Evolutionary conservation across 2,797 vertebrate species (phyloP).

Genomic region (Gobio occitaniae): DNA sequence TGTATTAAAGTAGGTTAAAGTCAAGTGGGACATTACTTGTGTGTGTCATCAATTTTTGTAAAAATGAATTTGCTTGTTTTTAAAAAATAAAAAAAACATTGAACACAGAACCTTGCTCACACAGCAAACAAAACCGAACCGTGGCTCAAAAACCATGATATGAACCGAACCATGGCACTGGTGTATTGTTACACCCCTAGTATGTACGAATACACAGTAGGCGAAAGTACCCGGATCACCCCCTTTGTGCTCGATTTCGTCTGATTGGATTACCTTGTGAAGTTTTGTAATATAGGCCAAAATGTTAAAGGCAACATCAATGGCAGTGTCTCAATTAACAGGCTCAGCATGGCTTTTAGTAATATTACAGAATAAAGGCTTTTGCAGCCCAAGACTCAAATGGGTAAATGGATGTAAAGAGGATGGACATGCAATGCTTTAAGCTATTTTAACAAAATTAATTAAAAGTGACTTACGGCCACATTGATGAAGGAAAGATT

Average conservation of each 20-base stretch:
- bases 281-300: not conserved
- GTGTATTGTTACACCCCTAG: too few relatives aligned
- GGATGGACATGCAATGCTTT: conserved; percentile 10
- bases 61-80: too few relatives aligned
- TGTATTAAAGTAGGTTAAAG: too few relatives aligned
- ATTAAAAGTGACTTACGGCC: not conserved
- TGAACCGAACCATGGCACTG: too few relatives aligned
- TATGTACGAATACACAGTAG: too few relatives aligned
- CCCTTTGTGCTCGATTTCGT: not conserved
- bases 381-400: not conserved
- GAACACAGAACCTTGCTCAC: too few relatives aligned
- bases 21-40: too few relatives aligned
- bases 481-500: not conserved
- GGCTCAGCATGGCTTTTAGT: not conserved
- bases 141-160: too few relatives aligned
- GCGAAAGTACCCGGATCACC: too few relatives aligned
- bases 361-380: not conserved
- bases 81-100: too few relatives aligned
- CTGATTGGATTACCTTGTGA: not conserved
- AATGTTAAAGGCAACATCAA: not conserved
- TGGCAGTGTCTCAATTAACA: conserved; percentile 3
- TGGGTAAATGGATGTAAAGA: not conserved
- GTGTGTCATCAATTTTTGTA: too few relatives aligned
- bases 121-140: too few relatives aligned
- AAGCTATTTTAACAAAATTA: not conserved